Percentiles rank a stretch among this genome's conserved stretches.
Conservation (phyloP, 2,888 invertebrate genomes). For the Hypercompe scribonia region DNA sequence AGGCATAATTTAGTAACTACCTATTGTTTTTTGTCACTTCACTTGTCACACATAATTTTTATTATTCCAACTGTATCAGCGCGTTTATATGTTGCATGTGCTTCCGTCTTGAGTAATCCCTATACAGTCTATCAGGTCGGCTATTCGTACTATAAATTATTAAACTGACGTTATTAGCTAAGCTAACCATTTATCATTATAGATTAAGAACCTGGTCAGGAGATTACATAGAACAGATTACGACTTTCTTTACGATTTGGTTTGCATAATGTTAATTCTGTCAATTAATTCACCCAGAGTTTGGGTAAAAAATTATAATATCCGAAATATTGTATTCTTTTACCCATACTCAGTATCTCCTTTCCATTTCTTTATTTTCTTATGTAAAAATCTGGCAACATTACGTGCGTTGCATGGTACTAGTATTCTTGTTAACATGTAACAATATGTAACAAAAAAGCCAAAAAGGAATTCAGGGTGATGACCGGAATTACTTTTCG, state of each 20-base stretch:
- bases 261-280: neutral
- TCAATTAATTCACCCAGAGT: neutral
- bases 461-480: too few relatives aligned
- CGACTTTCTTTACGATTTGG: neutral
- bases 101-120: too few relatives aligned
- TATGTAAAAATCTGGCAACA: neutral
- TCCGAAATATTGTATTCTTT: neutral
- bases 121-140: neutral
- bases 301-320: too few relatives aligned
- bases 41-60: too few relatives aligned
- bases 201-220: neutral
- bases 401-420: too few relatives aligned
- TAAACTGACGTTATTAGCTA: neutral
- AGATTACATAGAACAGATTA: neutral
- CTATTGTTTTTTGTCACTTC: neutral
- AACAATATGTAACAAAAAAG: too few relatives aligned
- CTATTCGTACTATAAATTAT: neutral
- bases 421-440: too few relatives aligned
- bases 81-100: too few relatives aligned
- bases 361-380: neutral
- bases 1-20: neutral
- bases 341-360: neutral
- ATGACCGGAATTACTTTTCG: too few relatives aligned
- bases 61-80: too few relatives aligned
- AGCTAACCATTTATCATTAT: neutral